Conservation (phyloP, 2,797 vertebrate species). For the Falco berigora region DNA sequence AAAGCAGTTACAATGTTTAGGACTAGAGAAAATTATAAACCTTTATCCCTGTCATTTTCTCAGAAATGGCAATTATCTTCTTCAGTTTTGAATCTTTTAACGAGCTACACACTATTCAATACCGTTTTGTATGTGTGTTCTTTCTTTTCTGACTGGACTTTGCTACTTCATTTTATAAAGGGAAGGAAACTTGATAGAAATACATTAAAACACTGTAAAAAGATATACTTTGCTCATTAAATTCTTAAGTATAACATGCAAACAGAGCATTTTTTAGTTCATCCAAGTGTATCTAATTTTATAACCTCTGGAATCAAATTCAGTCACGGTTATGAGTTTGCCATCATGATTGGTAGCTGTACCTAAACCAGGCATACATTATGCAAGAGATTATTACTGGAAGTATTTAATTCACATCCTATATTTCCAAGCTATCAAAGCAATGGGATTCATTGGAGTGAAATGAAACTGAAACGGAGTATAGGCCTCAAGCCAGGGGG, state of each 20-base stretch:
- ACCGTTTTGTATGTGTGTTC: background rate
- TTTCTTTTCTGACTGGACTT: background rate
- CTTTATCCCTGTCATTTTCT: constrained; percentile 40
- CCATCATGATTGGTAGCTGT: background rate
- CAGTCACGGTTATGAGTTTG: background rate
- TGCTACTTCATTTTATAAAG: background rate
- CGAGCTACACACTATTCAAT: constrained; percentile 24
- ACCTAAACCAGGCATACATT: background rate
- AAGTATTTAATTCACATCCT: background rate
- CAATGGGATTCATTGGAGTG: background rate
- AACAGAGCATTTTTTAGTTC: background rate
- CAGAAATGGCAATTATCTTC: constrained; percentile 15
- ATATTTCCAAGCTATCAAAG: background rate
- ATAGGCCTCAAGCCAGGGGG: background rate
- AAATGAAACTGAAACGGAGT: constrained; percentile 34
- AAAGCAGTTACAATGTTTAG: background rate
- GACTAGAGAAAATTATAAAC: background rate
- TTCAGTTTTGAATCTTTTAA: constrained; percentile 26
- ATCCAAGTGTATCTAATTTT: background rate
- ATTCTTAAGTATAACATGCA: background rate
- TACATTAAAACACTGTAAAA: background rate
- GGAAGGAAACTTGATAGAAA: background rate
- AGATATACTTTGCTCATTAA: background rate
- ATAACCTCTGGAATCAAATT: background rate
- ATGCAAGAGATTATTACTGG: background rate